phyloP scores from a whole-genome alignment of 2,888 invertebrate genomes.

The Coelogynopora nodosa region DNA sequence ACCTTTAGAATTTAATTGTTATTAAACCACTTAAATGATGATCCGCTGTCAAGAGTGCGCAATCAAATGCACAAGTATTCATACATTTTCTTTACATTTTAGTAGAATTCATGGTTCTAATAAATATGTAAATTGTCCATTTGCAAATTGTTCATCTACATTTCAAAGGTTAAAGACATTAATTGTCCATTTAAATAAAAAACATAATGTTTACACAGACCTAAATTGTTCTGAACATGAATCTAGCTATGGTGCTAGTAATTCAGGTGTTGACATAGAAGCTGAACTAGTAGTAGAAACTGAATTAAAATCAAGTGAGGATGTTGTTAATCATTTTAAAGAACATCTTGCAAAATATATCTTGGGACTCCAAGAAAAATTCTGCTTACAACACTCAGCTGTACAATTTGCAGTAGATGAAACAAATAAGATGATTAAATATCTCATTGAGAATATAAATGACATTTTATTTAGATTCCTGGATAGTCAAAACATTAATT shows the following conservation, averaged over 20 bases:
- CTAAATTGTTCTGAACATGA: not conserved
- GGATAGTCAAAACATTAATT: not conserved
- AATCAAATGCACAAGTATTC: not conserved
- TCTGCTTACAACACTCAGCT: not conserved
- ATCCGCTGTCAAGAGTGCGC: not conserved
- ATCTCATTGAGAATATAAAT: not conserved
- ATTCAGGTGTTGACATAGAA: not conserved
- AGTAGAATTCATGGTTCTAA: not conserved
- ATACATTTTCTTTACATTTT: slow-evolving; percentile 15
- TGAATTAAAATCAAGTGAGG: not conserved
- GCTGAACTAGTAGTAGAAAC: not conserved
- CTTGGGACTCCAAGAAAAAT: not conserved
- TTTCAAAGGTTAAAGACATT: slow-evolving; percentile 2
- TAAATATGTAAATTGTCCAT: not conserved
- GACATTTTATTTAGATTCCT: not conserved
- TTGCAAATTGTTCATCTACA: not conserved
- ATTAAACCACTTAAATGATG: not conserved
- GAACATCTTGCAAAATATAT: not conserved
- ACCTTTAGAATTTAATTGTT: not conserved
- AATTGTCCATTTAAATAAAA: not conserved
- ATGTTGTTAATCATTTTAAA: not conserved
- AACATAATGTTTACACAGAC: not conserved
- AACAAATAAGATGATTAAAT: not conserved
- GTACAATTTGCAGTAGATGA: not conserved
- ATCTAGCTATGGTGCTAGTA: not conserved